Base-by-base conservation (phyloP, 2,797 vertebrate species). In the Peromyscus melanophrys region DNA sequence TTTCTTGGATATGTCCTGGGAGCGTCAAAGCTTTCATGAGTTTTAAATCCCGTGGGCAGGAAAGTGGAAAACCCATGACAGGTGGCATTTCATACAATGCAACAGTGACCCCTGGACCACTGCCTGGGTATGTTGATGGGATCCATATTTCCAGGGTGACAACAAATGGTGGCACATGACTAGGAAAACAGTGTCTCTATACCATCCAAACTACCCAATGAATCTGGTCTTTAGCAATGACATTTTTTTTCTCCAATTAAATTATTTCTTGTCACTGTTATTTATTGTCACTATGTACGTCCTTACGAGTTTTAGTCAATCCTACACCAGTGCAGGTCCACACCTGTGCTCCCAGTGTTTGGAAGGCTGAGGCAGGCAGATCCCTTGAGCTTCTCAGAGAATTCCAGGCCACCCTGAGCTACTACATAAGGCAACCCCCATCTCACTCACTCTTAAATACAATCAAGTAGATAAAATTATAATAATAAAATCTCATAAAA, bases 401-500 rank as follows among this genome's bases (percentile, higher is more conserved):
- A 61, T 77, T 78, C 73, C 4, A 65, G 21, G 57, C 57, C 23
- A n/a, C 14, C 11, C 21, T 77, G 43, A 65, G 59, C 23, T 37
- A n/a, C 3, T n/a, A n/a, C n/a, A 2, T 37, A 63, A 78, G 10
- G 6, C 43, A 55, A 25, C 55, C 46, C 3, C 5, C n/a, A 0
- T 34, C 71, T 61, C 31, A 49, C 10, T 76, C 40, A 43, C 59
- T 89, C 52, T 71, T 65, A 95, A 97, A 31, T 31, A 34, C 59
- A 87, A 92, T 4, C 67, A 65, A 93, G 10, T 40, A 37, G 29
- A 52, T 76, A 73, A 95, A 89, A 84, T 89, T 69, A 96, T n/a
- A 85, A 93, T 59, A 84, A 52, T 12, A 94, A 94, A 83, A 89
- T 77, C 6, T 89, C 52, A 83, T n/a, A 31, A 92, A 89, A 80